Conservation (phyloP, 2,888 invertebrate species). For the Trichopoda pennipes region DNA sequence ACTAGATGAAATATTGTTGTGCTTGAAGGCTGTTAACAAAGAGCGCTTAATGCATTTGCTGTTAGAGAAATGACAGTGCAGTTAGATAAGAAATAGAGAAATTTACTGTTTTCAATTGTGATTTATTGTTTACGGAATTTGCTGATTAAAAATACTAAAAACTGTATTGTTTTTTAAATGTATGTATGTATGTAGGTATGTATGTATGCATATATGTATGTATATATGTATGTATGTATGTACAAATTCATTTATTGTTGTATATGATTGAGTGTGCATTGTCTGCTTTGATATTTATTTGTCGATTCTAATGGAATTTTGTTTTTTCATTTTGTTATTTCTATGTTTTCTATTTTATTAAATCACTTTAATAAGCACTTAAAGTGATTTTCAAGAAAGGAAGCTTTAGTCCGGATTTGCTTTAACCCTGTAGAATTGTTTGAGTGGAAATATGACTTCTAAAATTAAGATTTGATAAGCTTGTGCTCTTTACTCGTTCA, state of each 20-base stretch:
- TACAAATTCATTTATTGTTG: no score
- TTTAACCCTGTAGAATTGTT: no score
- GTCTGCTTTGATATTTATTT: neutral
- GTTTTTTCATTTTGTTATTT: neutral
- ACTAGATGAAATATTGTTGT: neutral
- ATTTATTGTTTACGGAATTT: slow-evolving; percentile 44
- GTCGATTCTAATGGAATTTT: slow-evolving; percentile 19
- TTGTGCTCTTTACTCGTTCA: no score
- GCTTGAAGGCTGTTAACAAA: neutral
- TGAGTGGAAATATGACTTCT: no score
- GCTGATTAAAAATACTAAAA: slow-evolving; percentile 28
- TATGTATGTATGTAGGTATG: neutral
- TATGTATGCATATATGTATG: neutral
- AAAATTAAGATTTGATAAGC: no score
- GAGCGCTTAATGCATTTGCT: neutral
- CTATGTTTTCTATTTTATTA: no score
- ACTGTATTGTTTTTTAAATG: neutral
- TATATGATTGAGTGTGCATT: neutral
- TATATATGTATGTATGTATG: no score
- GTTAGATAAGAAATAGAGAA: neutral
- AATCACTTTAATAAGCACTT: no score
- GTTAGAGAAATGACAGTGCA: neutral
- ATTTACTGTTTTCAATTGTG: slow-evolving; percentile 4
- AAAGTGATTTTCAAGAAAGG: no score
- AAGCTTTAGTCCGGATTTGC: no score